Base-by-base conservation (phyloP, 2,888 invertebrate species). In the Tricholauxania praeusta region DNA sequence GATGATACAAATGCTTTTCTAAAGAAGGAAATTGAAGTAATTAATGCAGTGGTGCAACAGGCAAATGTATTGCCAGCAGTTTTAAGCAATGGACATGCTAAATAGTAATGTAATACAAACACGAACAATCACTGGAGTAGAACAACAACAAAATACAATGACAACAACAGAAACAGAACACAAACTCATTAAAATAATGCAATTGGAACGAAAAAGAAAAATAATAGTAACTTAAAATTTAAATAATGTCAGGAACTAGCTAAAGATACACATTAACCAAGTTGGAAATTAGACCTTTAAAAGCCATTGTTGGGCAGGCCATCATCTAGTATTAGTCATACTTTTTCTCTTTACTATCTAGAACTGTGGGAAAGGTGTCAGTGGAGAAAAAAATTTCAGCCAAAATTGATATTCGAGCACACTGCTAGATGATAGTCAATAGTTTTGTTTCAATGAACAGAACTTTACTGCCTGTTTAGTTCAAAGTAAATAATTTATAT, bases 41-140 rank as follows among this genome's bases (percentile, higher is more conserved):
- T 87, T 17, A 87, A 87, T 79, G 87, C 87, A 65, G 87, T 86
- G 59, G 87, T 87, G 32, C 87, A 87, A 72, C 87, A 87, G 79
- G 84, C 85, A 51, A 87, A 86, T 77, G 87, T 87, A 51, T 81
- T 87, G 78, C 87, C 87, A 49, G 87, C 85, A 69, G 87, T 88
- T 72, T 78, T 88, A 32, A 88, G 87, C 77, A 88, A 88, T 80
- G 87, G 88, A 47, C 87, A 87, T 82, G 87, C 86, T 79, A 87
- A 87, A 82, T 87, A 86, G 81, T 79, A 79, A 77, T 78, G 65
- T 10, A 75, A 72, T 70, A 51, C 68, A 74, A 57, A 57, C 74
- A 59, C 8, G 10, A 53, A 14, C 62, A 32, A 15, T 15, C 22
- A 28, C 47, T 65, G 57, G 59, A 69, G 14, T 22, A 48, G 51